Evolutionary conservation across 2,888 invertebrate genomes (phyloP).

Genomic region (Drosophila mercatorum): DNA sequence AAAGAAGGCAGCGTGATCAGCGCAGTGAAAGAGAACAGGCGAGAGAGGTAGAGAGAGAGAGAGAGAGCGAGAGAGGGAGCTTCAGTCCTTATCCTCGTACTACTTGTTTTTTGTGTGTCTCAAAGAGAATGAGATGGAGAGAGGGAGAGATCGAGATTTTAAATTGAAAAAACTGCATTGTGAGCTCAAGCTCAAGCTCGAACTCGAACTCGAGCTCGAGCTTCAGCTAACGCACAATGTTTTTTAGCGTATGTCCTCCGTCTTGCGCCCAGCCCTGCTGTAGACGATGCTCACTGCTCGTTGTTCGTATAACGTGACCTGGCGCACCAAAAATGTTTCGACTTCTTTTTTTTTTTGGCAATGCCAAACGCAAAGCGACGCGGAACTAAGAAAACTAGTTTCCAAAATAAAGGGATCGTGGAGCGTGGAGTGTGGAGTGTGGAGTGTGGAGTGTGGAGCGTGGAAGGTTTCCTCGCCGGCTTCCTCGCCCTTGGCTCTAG

Average conservation of each 20-base stretch:
- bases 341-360: conserved; percentile 33
- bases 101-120: conserved; percentile 27
- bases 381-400: conserved; percentile 74
- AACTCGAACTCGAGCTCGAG: neutral
- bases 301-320: conserved; percentile 52
- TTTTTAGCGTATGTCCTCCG: neutral
- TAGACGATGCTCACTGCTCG: neutral
- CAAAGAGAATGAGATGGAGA: neutral
- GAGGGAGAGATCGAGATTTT: conserved; percentile 1
- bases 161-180: conserved; percentile 43
- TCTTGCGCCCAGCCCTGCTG: neutral
- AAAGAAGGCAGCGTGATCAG: conserved; percentile 47
- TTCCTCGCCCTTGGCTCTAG: conserved; percentile 25
- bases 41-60: neutral
- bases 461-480: conserved; percentile 26
- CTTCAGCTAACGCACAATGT: conserved; percentile 31
- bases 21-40: neutral
- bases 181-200: conserved; percentile 10
- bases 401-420: conserved; percentile 27
- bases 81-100: conserved; percentile 10
- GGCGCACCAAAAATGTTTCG: conserved; percentile 41
- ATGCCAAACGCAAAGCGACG: conserved; percentile 46
- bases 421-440: neutral
- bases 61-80: neutral
- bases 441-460: neutral